Conservation (phyloP, 2,797 vertebrate species). For the Bufotes viridis region DNA sequence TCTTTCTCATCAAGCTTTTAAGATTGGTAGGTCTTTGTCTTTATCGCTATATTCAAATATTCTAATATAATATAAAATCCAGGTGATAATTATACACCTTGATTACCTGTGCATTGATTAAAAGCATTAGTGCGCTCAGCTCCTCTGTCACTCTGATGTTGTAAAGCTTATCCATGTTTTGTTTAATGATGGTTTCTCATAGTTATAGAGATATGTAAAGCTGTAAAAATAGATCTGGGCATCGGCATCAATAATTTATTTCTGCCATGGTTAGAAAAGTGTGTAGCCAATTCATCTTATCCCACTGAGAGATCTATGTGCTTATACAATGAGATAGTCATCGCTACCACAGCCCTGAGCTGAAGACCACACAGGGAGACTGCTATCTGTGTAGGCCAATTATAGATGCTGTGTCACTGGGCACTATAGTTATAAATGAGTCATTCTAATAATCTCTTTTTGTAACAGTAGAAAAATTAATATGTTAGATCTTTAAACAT, state of each 20-base stretch:
- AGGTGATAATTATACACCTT: too few relatives aligned
- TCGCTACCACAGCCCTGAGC: slow-evolving; percentile 29
- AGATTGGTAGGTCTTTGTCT: too few relatives aligned
- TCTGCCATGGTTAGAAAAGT: background rate
- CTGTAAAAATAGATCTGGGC: background rate
- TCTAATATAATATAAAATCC: too few relatives aligned
- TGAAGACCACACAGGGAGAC: slow-evolving; percentile 19
- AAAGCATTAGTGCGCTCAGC: too few relatives aligned
- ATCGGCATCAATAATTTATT: background rate
- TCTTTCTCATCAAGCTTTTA: too few relatives aligned
- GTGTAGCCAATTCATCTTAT: background rate
- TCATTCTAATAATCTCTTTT: background rate
- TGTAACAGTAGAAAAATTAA: background rate
- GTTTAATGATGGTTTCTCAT: background rate
- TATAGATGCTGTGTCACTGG: slow-evolving; percentile 6
- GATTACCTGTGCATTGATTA: too few relatives aligned
- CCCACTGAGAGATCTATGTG: slow-evolving; percentile 1
- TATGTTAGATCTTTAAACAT: background rate
- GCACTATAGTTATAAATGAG: background rate
- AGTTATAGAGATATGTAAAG: background rate
- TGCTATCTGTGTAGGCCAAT: slow-evolving; percentile 4
- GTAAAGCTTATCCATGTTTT: background rate
- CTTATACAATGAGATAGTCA: slow-evolving; percentile 21
- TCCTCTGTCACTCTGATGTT: background rate
- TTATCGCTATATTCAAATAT: too few relatives aligned